Evolutionary conservation across 2,113 vertebrate species (phyloP).

Genomic region (Melanostigma gelatinosum): DNA sequence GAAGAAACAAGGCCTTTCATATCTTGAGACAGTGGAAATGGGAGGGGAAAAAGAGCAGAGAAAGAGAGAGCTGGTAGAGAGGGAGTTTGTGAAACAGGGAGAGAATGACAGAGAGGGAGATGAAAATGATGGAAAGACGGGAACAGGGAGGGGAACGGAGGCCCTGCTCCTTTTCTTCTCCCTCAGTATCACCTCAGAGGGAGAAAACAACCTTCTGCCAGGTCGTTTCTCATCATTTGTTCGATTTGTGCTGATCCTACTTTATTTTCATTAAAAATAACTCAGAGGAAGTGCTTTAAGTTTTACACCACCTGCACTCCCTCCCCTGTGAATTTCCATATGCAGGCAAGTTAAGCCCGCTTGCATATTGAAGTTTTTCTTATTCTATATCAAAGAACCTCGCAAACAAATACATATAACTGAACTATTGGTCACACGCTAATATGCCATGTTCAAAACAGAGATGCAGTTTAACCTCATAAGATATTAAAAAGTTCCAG

Average conservation of each 20-base stretch:
- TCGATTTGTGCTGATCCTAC: slow-evolving; percentile 69
- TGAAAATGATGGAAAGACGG: slow-evolving; percentile 40
- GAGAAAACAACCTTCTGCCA: slow-evolving; percentile 70
- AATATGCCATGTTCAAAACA: background rate
- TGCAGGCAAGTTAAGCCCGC: background rate
- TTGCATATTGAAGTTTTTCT: background rate
- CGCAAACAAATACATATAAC: background rate
- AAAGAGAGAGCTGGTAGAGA: slow-evolving; percentile 15
- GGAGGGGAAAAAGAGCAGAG: slow-evolving; percentile 28
- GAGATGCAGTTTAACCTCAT: background rate
- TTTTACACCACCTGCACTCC: slow-evolving; percentile 43
- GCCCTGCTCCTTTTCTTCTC: slow-evolving; percentile 48
- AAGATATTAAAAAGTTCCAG: background rate
- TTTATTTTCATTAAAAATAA: slow-evolving; percentile 69
- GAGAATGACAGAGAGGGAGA: slow-evolving; percentile 41
- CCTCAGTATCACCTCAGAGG: slow-evolving; percentile 59
- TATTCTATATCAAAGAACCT: background rate
- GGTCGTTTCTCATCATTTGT: slow-evolving; percentile 78
- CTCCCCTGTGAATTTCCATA: slow-evolving; percentile 16
- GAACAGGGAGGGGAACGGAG: slow-evolving; percentile 45
- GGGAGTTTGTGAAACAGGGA: slow-evolving; percentile 3
- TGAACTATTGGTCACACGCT: background rate
- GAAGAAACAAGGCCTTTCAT: slow-evolving; percentile 40
- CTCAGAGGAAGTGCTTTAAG: slow-evolving; percentile 42
- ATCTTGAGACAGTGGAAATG: slow-evolving; percentile 29